Evolutionary conservation across 2,797 vertebrate species (phyloP).

Genomic region (Acipenser oxyrinchus): DNA sequence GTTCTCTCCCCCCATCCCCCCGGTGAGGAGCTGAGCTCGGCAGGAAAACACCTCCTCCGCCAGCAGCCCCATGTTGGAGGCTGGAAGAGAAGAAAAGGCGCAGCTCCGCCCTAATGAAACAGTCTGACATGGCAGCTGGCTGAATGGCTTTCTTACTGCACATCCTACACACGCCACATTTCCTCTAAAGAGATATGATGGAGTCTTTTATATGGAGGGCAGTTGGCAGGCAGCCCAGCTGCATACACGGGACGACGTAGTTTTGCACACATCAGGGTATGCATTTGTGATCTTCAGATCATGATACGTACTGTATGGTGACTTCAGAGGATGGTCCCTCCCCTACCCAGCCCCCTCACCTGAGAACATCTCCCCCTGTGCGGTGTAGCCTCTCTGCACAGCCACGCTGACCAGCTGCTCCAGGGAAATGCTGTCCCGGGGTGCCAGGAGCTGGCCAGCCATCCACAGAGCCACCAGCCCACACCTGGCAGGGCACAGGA

Average conservation of each 20-base stretch:
- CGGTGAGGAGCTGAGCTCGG: conserved; percentile 55
- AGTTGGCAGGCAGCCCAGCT: background rate
- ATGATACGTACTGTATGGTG: background rate
- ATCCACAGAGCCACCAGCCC: conserved; percentile 87
- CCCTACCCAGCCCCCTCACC: conserved; percentile 44
- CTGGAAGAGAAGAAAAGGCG: conserved; percentile 38
- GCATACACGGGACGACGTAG: background rate
- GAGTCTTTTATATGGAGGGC: background rate
- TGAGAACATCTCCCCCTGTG: conserved; percentile 88
- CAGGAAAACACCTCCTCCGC: conserved; percentile 68
- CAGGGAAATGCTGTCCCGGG: conserved; percentile 41
- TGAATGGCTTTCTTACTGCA: background rate
- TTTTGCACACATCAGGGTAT: background rate
- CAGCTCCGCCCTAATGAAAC: background rate
- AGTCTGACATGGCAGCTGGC: background rate
- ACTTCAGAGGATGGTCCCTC: background rate
- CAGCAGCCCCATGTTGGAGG: conserved; percentile 68
- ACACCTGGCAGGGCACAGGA: conserved; percentile 51
- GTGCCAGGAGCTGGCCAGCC: conserved; percentile 59
- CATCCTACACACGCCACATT: no score
- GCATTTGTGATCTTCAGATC: background rate
- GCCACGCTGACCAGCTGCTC: conserved; percentile 60
- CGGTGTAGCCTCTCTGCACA: conserved; percentile 61
- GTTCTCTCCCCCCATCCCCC: conserved; percentile 65
- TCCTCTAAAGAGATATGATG: background rate